These are phyloP conservation scores for Neogale vison DNA, from an alignment of 2,113 vertebrate genomes.

Conservation along the genomic window DNA sequence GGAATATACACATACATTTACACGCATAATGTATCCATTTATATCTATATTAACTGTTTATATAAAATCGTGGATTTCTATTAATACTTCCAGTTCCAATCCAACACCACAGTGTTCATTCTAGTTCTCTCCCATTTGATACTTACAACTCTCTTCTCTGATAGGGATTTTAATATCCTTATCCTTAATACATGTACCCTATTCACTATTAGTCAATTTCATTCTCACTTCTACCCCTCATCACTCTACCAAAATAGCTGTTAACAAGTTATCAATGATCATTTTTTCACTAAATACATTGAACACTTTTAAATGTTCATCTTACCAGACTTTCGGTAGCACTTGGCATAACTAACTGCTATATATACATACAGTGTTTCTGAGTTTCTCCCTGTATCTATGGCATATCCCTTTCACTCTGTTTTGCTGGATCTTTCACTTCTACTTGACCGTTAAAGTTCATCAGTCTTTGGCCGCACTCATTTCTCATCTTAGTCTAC, in stretches of 20 bases:
- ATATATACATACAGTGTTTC: background rate
- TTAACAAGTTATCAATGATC: background rate
- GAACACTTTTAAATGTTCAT: background rate
- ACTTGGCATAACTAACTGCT: background rate
- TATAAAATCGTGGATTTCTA: background rate
- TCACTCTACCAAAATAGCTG: background rate
- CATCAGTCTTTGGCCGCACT: background rate
- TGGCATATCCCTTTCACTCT: background rate
- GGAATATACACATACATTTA: background rate
- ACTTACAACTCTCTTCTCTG: conserved; percentile 7
- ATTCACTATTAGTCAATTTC: background rate
- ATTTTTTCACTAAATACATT: background rate
- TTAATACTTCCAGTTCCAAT: background rate
- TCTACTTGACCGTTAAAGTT: conserved; percentile 13
- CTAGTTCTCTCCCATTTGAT: conserved; percentile 12
- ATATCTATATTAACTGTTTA: background rate
- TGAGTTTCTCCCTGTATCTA: too few relatives aligned
- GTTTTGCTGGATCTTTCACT: background rate
- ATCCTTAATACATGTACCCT: background rate
- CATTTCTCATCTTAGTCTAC: background rate
- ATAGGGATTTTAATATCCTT: background rate
- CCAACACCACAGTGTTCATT: background rate
- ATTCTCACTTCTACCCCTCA: background rate
- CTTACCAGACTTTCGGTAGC: background rate
- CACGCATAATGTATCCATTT: background rate